Evolutionary conservation across 2,797 vertebrate species (phyloP), one percentile per base, ranked within the genome.

Genomic region (Neostethus bicornis): DNA sequence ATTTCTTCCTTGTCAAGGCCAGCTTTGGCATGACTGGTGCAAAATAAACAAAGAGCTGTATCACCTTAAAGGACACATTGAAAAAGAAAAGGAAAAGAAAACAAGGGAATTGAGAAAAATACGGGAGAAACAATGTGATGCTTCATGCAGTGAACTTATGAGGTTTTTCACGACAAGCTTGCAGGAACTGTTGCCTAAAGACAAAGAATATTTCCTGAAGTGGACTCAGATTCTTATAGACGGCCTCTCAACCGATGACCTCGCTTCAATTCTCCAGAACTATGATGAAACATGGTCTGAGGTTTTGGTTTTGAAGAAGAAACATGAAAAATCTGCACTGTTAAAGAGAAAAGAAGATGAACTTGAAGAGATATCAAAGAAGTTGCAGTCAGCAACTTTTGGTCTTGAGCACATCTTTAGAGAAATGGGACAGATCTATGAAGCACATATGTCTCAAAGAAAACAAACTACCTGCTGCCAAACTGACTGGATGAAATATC

Each of bases 341-440:
- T 7, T 34, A 0, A 55, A 23, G 7, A 4, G 1, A 0, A n/a
- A 44, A 11, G 48, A 77, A 71, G 4, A 0, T 1, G 12, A 67
- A 0, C 61, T 92, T 12, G 70, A 91, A n/a, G 2, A 1, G 14
- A 35, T 92, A 14, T 89, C 86, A 12, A 14, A 23, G 0, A 67
- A 90, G 34, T 68, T 93, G 16, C 84, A 48, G 0, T 32, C 79
- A 38, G 87, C 79, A 0, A 81, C 83, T 0, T 73, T 92, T 26
- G 89, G 92, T 34, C 66, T 90, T 3, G 91, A 93, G 16, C 89
- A 94, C 10, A 49, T 94, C 39, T 67, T 92, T 9, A 82, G 90
- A 61, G 92, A 93, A 72, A 61, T 82, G 54, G 85, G 83, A 13
- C 92, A 93, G 61, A 87, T 92, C 32, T 92, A 90, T 74, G 91